These are phyloP conservation scores for Catamblyrhynchus diadema DNA, from an alignment of 2,797 vertebrate genomes.

Conservation along the genomic window DNA sequence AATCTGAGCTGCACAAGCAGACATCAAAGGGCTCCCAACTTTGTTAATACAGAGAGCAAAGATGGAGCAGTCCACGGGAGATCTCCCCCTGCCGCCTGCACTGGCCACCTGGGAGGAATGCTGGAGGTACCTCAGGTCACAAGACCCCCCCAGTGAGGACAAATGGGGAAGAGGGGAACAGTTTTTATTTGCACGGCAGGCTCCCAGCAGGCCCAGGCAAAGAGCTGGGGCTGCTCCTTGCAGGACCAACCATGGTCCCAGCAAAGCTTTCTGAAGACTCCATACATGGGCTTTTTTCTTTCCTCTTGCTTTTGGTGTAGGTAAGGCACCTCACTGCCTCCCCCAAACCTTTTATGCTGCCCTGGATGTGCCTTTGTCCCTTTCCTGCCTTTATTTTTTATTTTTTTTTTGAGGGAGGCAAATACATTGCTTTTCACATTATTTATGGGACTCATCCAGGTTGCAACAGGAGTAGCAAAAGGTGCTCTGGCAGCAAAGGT, in stretches of 20 bases:
- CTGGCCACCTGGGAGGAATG: accelerated
- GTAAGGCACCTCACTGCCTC: neutral
- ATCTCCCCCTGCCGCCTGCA: neutral
- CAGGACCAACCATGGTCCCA: neutral
- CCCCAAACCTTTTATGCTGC: neutral
- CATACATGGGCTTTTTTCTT: neutral
- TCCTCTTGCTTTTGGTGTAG: neutral
- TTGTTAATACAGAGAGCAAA: neutral
- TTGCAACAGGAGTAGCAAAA: neutral
- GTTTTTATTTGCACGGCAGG: neutral
- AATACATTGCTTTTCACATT: neutral
- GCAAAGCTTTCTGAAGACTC: neutral
- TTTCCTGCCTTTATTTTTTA: neutral
- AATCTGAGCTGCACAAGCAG: neutral
- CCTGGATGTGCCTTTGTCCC: neutral
- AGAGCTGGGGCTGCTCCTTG: neutral
- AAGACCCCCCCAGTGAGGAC: neutral
- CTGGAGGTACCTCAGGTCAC: neutral
- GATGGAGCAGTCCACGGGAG: accelerated
- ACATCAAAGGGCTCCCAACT: slow-evolving; percentile 45
- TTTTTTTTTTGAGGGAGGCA: no score
- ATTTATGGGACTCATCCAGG: neutral
- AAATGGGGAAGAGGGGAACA: neutral
- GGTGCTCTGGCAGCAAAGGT: neutral
- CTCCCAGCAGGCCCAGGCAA: neutral